Evolutionary conservation across 2,113 vertebrate species (phyloP).

Genomic region (Hassar affinis): DNA sequence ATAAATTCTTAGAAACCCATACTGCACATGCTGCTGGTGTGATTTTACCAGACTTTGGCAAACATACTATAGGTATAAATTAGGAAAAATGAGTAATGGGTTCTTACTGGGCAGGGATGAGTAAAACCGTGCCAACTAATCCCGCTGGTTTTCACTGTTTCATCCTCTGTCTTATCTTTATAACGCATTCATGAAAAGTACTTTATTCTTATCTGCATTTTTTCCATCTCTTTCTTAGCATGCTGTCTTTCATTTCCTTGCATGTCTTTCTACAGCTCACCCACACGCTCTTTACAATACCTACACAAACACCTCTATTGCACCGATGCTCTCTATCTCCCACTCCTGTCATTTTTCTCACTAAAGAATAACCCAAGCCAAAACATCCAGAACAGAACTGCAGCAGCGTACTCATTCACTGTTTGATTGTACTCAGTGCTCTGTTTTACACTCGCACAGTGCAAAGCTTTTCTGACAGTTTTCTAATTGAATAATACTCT

Average conservation of each 20-base stretch:
- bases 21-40: conserved; percentile 16
- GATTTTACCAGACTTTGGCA: conserved; percentile 5
- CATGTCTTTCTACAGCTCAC: not conserved
- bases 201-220: not conserved
- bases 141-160: not conserved
- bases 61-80: conserved; percentile 15
- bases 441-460: not conserved
- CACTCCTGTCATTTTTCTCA: not conserved
- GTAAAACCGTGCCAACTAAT: not conserved
- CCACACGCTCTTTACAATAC: not conserved
- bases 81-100: not conserved
- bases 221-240: conserved; percentile 6
- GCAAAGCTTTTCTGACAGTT: not conserved
- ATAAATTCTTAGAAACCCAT: conserved; percentile 26
- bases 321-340: conserved; percentile 7
- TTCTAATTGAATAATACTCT: conserved; percentile 15
- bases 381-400: not conserved
- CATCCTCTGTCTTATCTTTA: conserved; percentile 19
- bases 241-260: not conserved
- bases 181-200: conserved; percentile 14
- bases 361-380: not conserved
- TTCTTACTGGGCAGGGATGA: not conserved
- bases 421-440: not conserved
- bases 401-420: not conserved
- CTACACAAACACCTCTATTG: not conserved